Base-by-base conservation (phyloP, 2,797 vertebrate species). In the Pampus argenteus region DNA sequence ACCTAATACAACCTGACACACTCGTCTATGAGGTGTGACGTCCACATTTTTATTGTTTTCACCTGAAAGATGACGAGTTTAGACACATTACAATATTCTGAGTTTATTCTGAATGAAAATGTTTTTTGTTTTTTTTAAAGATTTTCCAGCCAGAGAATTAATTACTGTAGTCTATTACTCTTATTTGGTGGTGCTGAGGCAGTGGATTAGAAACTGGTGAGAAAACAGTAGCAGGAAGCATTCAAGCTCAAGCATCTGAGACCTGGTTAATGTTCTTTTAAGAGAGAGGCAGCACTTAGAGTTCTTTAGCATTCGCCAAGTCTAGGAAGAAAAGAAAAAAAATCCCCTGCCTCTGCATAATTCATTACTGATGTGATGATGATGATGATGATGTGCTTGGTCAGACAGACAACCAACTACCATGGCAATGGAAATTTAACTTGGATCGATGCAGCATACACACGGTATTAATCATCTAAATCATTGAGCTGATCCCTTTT, bases 361-460 rank as follows among this genome's bases (percentile, higher is more conserved):
- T 90, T 90, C 76, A 90, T 86, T 64, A 62, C 78, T 66, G 69
- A 83, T 82, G 77, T 84, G 83, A 80, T 63, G 78, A 87, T 83
- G 82, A 82, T 64, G n/a, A n/a, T n/a, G 74, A 86, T 89, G 85
- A 89, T 86, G 84, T 76, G 79, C 81, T 89, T 65, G 81, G 79
- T 86, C 77, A 76, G 87, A 89, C 63, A 84, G 81, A 80, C 85
- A 84, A 80, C 79, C 74, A 79, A 52, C 81, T 80, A 72, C 63
- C 72, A 65, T 23, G 36, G 78, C 63, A 77, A 70, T 82, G 71
- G 47, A 87, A 78, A 82, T 87, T 42, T 80, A 85, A 71, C 62
- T 44, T 56, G 62, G 82, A 87, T 75, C 75, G 81, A 87, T 88
- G 78, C 75, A 58, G 71, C 64, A 62, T 58, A 61, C 66, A 68